Conservation (phyloP, 2,113 vertebrate species). For the Mobula birostris region DNA sequence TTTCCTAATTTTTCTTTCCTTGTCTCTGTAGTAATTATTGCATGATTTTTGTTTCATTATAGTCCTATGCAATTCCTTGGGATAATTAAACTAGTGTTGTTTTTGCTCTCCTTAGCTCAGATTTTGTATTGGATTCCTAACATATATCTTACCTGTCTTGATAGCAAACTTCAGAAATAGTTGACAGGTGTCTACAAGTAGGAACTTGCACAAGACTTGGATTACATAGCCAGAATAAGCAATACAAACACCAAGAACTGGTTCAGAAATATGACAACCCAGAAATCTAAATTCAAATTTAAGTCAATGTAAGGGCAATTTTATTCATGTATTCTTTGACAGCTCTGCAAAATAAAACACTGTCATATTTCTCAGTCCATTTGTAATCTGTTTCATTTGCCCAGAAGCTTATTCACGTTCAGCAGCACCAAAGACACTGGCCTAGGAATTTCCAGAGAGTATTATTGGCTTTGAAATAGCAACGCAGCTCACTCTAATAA, state of each 20-base stretch:
- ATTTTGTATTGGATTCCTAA: neutral
- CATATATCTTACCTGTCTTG: neutral
- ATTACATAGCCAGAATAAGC: neutral
- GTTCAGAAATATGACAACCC: neutral
- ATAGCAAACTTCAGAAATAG: neutral
- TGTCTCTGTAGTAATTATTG: no score
- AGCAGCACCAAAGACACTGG: no score
- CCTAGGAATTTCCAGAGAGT: no score
- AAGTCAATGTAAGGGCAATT: neutral
- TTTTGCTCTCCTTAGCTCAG: neutral
- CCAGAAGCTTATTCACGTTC: no score
- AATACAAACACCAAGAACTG: neutral
- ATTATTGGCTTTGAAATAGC: no score
- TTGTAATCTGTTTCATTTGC: neutral
- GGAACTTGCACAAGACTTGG: neutral
- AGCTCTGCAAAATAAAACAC: neutral
- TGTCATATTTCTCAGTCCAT: neutral
- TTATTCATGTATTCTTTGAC: neutral
- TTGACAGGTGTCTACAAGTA: neutral
- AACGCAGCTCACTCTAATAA: no score
- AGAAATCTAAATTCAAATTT: neutral
- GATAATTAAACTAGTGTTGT: neutral
- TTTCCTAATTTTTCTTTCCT: no score
- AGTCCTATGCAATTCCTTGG: no score
- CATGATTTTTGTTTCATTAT: no score